These are phyloP conservation scores for Ennomos fuscantarius DNA, from an alignment of 2,888 invertebrate species.

Conservation along the genomic window DNA sequence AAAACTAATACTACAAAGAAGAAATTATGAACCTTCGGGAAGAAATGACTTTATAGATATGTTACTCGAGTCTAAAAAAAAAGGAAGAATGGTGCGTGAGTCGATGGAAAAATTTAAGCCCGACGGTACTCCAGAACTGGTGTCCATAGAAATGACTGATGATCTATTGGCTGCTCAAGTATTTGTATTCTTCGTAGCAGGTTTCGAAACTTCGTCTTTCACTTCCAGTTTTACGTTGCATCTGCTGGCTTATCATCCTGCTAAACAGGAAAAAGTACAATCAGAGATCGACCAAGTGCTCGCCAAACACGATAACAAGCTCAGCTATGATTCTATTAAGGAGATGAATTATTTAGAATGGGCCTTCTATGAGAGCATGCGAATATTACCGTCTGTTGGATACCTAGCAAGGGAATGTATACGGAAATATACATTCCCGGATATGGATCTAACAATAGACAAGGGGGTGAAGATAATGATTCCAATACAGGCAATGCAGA, in stretches of 20 bases:
- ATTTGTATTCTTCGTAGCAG: slow-evolving; percentile 67
- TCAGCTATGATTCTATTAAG: slow-evolving; percentile 58
- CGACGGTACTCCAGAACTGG: slow-evolving; percentile 52
- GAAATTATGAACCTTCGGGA: slow-evolving; percentile 56
- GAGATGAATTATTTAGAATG: slow-evolving; percentile 47
- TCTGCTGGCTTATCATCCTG: slow-evolving; percentile 64
- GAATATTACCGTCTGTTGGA: slow-evolving; percentile 57
- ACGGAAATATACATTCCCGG: slow-evolving; percentile 46
- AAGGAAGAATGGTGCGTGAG: slow-evolving; percentile 57
- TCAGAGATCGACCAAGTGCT: slow-evolving; percentile 61
- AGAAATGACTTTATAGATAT: slow-evolving; percentile 59
- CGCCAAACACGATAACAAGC: slow-evolving; percentile 51
- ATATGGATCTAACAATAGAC: no score
- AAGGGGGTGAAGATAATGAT: no score
- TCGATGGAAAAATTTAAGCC: slow-evolving; percentile 53
- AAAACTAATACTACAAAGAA: slow-evolving; percentile 47
- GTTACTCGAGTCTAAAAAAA: slow-evolving; percentile 49
- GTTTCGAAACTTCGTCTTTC: slow-evolving; percentile 74
- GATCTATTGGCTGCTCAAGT: slow-evolving; percentile 56
- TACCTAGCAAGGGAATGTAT: slow-evolving; percentile 53
- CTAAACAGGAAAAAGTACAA: slow-evolving; percentile 62
- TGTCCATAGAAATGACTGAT: slow-evolving; percentile 53
- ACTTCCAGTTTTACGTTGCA: slow-evolving; percentile 65
- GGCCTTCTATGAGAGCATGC: slow-evolving; percentile 58
- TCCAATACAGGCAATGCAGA: no score